phyloP scores from a whole-genome alignment of 2,888 invertebrate species.

The Sminthurinus aureus region DNA sequence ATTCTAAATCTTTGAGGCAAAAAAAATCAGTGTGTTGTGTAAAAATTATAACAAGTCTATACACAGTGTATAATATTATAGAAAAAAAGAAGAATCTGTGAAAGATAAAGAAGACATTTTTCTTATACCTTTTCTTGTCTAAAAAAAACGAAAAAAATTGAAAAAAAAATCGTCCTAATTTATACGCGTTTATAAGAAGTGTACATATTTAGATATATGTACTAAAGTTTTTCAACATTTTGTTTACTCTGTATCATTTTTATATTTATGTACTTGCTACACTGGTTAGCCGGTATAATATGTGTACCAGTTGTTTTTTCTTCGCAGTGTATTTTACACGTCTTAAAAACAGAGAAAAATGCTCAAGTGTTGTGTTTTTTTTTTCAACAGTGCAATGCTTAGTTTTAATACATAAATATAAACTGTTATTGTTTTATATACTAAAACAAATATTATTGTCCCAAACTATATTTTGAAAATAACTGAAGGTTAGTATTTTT shows the following conservation, averaged over 20 bases:
- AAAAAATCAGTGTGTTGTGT: background rate
- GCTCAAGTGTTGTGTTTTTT: constrained; percentile 6
- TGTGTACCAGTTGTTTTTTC: background rate
- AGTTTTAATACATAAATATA: background rate
- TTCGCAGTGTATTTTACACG: background rate
- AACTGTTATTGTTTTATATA: background rate
- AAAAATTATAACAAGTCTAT: background rate
- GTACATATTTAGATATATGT: no score
- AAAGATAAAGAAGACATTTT: background rate
- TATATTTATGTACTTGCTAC: no score
- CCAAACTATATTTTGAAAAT: background rate
- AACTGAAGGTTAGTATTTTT: background rate
- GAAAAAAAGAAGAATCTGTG: background rate
- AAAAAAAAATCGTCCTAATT: background rate
- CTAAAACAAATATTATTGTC: no score
- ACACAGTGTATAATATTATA: background rate
- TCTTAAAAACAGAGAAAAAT: constrained; percentile 3
- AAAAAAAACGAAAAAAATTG: background rate
- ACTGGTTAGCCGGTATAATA: background rate
- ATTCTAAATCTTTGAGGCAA: background rate
- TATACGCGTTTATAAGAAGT: background rate
- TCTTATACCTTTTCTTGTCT: background rate
- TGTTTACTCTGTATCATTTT: no score
- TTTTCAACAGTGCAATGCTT: constrained; percentile 6
- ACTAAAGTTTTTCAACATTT: no score